Evolutionary conservation across 2,113 vertebrate genomes (phyloP), one percentile per base, ranked within the genome.

Genomic region (Cervus canadensis): DNA sequence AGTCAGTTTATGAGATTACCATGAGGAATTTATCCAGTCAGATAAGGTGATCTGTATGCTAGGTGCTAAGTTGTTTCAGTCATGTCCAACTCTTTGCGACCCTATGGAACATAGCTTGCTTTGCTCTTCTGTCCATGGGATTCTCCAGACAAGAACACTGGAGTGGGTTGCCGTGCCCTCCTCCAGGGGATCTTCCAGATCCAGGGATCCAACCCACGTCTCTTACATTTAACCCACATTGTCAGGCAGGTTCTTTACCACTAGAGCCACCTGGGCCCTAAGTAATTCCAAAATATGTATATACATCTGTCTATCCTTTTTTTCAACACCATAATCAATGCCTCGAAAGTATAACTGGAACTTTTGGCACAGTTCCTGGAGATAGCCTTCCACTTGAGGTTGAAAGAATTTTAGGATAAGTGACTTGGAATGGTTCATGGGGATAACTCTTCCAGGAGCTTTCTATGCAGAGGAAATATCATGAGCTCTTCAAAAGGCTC

Each of bases 371-470:
- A 74, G 7, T 52, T 82, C 40, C 64, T 52, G 3, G 30, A 87
- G 25, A 8, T 17, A 50, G 17, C 30, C 50, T 60, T 88, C 71
- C 43, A 79, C 28, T 40, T 40, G 60, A 87, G 21, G 15, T 50
- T 87, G 48, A 90, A 52, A 71, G 43, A 87, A 81, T 78, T 89
- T 91, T 33, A 92, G 56, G 36, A 21, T 78, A 96, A 94, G 28
- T 45, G 50, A 93, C 19, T 89, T 94, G 56, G 45, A 30, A 50
- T 83, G 8, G 17, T 30, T 94, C 74, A 33, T 33, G 13, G 67
- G 54, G 59, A 67, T 89, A 64, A 60, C 26, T 30, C 71, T 79
- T 45, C 28, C 25, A 43, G 84, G 30, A 78, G 28, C 1, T 92
- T 45, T 60, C 36, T 30, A 13, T 4, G 36, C 4, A 26, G 25